Conservation (phyloP, 2,888 invertebrate species). For the Aphidoletes aphidimyza region DNA sequence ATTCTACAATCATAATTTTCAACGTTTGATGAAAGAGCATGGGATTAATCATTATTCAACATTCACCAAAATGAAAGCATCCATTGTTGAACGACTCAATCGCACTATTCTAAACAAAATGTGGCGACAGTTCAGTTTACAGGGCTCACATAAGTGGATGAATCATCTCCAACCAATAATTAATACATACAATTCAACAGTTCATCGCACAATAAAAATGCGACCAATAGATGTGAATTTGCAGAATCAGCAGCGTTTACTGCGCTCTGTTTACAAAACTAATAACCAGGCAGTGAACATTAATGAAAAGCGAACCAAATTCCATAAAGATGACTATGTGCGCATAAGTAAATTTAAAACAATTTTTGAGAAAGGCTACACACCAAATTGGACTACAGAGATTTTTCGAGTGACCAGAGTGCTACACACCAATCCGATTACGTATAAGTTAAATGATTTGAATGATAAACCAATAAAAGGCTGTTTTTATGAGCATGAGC, state of each 20-base stretch:
- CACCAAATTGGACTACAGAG: slow-evolving; percentile 27
- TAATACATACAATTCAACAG: neutral
- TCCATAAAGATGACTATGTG: neutral
- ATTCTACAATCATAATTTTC: slow-evolving; percentile 60
- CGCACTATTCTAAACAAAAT: neutral
- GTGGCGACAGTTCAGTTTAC: neutral
- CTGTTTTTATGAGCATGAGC: slow-evolving; percentile 7
- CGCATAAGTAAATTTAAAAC: slow-evolving; percentile 45
- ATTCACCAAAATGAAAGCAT: slow-evolving; percentile 58
- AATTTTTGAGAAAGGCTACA: slow-evolving; percentile 53
- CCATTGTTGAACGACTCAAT: slow-evolving; percentile 57
- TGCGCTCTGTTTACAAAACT: neutral
- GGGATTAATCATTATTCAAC: slow-evolving; percentile 58
- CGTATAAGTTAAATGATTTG: neutral
- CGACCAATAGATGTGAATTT: neutral
- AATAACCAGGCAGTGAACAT: neutral
- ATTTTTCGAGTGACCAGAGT: slow-evolving; percentile 33
- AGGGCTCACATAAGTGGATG: slow-evolving; percentile 56
- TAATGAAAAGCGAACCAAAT: neutral
- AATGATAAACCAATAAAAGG: slow-evolving; percentile 8
- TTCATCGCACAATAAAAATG: slow-evolving; percentile 21
- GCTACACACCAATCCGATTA: neutral
- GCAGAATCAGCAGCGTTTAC: neutral
- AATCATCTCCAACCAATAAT: neutral
- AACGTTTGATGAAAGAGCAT: slow-evolving; percentile 59